phyloP scores from a whole-genome alignment of 2,888 invertebrate species.

The Aricia artaxerxes region DNA sequence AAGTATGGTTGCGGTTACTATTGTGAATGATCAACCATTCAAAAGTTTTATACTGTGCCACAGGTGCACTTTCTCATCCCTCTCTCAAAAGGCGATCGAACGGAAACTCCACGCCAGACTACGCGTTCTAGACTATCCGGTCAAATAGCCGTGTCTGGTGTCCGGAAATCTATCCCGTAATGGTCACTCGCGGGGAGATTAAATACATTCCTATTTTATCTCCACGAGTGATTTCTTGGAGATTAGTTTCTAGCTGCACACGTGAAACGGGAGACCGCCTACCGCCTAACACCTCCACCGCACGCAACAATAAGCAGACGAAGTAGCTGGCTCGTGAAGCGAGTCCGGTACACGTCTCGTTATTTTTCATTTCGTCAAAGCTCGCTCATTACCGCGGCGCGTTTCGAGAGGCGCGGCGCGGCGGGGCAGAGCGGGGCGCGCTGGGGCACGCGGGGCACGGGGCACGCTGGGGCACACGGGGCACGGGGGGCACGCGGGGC shows the following conservation, averaged over 20 bases:
- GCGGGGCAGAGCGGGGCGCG: conserved; percentile 51
- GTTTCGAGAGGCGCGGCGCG: conserved; percentile 54
- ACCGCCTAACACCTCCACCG: conserved; percentile 15
- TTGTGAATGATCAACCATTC: background rate
- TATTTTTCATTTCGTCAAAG: conserved; percentile 46
- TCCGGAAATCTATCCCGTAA: background rate
- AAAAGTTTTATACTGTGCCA: background rate
- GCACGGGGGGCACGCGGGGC: conserved; percentile 45
- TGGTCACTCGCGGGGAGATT: background rate
- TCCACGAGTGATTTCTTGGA: background rate
- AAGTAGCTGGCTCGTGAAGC: conserved; percentile 32
- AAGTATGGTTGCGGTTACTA: background rate
- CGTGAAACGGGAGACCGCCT: background rate
- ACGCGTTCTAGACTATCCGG: conserved; percentile 8
- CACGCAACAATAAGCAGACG: conserved; percentile 34
- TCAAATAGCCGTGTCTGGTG: conserved; percentile 1
- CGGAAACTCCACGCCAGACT: conserved; percentile 12
- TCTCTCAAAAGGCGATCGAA: background rate
- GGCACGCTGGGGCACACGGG: conserved; percentile 49
- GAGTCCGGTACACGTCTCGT: conserved; percentile 41
- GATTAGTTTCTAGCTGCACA: background rate
- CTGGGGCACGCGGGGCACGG: conserved; percentile 53
- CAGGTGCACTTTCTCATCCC: conserved; percentile 12
- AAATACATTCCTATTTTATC: background rate
- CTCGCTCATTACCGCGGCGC: conserved; percentile 45